Evolutionary conservation across 2,797 vertebrate genomes (phyloP), one percentile per base, ranked within the genome.

Genomic region (Phalloptychus januarius): DNA sequence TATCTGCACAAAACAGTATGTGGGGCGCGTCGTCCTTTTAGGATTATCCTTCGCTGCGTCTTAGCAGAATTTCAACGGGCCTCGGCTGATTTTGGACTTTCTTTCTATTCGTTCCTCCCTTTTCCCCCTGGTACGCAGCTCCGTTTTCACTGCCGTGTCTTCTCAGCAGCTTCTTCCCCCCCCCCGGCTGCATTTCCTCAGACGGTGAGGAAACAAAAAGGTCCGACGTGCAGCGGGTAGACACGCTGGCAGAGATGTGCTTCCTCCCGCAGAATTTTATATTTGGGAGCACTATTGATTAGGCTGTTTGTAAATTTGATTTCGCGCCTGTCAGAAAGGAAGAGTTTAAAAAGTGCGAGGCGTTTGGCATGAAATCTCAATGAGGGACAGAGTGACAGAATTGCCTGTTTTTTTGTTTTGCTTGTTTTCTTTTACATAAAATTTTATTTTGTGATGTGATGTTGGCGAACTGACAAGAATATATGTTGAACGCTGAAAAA

Each of bases 31-130:
- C 74, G 81, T 86, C 74, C 76, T 83, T 71, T 84, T 76, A 72
- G 88, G 71, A 85, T 85, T 87, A 82, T 46, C 78, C 78, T 81
- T 44, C 85, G 79, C 81, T 79, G 54, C 71, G 70, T 79, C 79
- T 83, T 79, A 86, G 79, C 58, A 79, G 63, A 87, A 85, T 89
- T 84, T 83, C 77, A 84, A 88, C 74, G 85, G 63, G 79, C 77
- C 67, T 78, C 71, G 45, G 76, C 42, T 86, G 67, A 85, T 83
- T 83, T 87, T 36, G 70, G 77, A 69, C 80, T 67, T 63, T 71
- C 58, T 77, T 80, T 81, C 61, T 44, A 72, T 78, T 81, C 79
- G 77, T 7, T 76, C 72, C 50, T 72, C 54, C 71, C 23, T 7
- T 54, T 52, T 52, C 86, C 85, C 83, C 75, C 67, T 80, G 77